A percentile compares a stretch with the other conserved stretches of the same genome.
phyloP scores from a whole-genome alignment of 2,888 invertebrate species.

The Meteorus cinctellus region DNA sequence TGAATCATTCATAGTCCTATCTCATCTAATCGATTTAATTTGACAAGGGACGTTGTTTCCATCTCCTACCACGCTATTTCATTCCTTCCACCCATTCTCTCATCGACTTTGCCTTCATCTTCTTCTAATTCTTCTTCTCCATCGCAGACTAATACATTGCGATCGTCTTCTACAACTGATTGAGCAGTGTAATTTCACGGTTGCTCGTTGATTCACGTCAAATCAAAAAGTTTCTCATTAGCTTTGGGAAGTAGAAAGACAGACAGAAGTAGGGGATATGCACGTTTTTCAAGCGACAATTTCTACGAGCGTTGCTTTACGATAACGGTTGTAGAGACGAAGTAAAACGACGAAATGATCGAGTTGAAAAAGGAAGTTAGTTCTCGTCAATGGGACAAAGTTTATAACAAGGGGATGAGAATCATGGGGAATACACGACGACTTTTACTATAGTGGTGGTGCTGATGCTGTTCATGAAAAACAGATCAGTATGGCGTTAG shows the following conservation, averaged over 20 bases:
- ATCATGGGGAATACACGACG: neutral
- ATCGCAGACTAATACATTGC: neutral
- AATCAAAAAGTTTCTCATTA: slow-evolving; percentile 30
- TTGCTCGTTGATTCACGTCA: slow-evolving; percentile 15
- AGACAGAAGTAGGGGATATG: neutral
- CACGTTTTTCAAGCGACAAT: slow-evolving; percentile 2
- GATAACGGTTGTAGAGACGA: neutral
- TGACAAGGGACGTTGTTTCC: slow-evolving; percentile 7
- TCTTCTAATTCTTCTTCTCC: neutral
- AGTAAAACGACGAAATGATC: slow-evolving; percentile 19
- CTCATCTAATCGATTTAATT: slow-evolving; percentile 9
- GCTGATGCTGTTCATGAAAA: slow-evolving; percentile 3
- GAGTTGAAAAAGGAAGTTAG: slow-evolving; percentile 21
- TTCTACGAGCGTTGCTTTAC: neutral
- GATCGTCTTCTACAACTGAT: slow-evolving; percentile 3
- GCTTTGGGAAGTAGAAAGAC: neutral
- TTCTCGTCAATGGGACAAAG: neutral
- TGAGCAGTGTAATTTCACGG: slow-evolving; percentile 17
- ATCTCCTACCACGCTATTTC: neutral
- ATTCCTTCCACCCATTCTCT: slow-evolving; percentile 12
- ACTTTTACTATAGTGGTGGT: neutral
- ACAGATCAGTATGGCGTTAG: neutral
- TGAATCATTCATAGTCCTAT: slow-evolving; percentile 18
- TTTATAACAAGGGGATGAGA: slow-evolving; percentile 1
- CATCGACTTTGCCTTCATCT: neutral